Evolutionary conservation across 1,140 invertebrate species (phyloP), one percentile per base, ranked within the genome.

Genomic region (Drosophila trapezifrons): DNA sequence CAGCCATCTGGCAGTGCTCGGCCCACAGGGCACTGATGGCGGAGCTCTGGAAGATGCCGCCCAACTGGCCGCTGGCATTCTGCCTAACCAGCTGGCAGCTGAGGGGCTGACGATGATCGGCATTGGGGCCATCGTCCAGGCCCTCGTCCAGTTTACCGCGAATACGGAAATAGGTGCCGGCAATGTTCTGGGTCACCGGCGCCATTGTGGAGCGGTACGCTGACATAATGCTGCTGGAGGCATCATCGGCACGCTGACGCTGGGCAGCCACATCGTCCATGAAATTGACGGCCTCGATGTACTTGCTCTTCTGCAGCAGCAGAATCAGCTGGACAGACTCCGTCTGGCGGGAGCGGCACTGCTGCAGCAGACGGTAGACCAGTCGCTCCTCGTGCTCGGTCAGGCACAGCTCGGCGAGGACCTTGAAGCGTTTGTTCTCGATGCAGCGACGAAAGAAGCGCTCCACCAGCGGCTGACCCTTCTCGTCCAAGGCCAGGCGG

Each of bases 121-220:
- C 54, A 8, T 46, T 54, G 17, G 29, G 65, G 49, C 18, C 65
- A 45, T 29, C 15, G 15, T 40, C 43, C 25, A 64, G 1, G 4
- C 71, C 51, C 4, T 54, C 69, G 7, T 54, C 52, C 22, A 91
- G 52, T n/a, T 64, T 71, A 35, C 75, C 62, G 10, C 78, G 78
- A 2, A 90, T 75, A 8, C 76, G 74, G 1, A 92, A 87, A 32
- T 91, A 92, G 0, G 63, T 77, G 22, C 80, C 91, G 0, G 85
- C 82, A 8, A 92, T 58, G 8, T 69, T 59, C 58, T 89, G 87
- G 0, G 76, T 80, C 0, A 91, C 65, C 2, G 91, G 90, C 4
- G 84, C 75, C 91, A 92, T 92, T 0, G 91, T 91, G 1, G 76
- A 57, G 6, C 89, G 76, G 25, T 83, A 92, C 2, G 91, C 81